Percentiles rank a stretch among this genome's conserved stretches.
phyloP scores from a whole-genome alignment of 2,113 vertebrate genomes.

The Lamprotornis superbus region DNA sequence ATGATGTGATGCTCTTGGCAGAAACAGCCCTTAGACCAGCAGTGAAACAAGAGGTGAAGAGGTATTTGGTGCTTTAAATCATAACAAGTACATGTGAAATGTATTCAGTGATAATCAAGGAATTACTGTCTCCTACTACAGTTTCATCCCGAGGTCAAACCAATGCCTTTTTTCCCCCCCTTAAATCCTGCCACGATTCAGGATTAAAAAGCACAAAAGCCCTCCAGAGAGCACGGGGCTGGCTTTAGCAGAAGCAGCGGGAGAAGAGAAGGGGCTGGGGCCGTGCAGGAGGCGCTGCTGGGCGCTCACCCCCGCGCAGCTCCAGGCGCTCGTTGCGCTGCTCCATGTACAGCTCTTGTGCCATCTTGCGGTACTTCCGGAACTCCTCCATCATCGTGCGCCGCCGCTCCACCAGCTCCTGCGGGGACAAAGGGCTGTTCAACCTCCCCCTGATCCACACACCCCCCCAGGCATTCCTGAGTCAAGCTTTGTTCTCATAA shows the following conservation, averaged over 20 bases:
- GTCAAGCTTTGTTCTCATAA: neutral
- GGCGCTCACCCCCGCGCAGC: slow-evolving; percentile 85
- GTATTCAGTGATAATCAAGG: neutral
- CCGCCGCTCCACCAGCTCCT: slow-evolving; percentile 87
- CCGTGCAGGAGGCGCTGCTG: no score
- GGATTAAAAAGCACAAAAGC: neutral
- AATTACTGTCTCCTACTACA: neutral
- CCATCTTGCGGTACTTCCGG: slow-evolving; percentile 85
- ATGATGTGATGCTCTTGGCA: neutral
- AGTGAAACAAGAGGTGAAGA: neutral
- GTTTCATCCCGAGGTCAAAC: neutral
- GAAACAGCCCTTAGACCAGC: neutral
- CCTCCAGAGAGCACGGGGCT: neutral
- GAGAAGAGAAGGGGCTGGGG: neutral
- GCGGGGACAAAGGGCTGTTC: neutral
- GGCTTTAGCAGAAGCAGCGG: neutral
- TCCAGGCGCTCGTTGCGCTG: slow-evolving; percentile 89
- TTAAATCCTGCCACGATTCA: neutral
- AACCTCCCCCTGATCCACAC: neutral
- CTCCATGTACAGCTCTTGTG: slow-evolving; percentile 82
- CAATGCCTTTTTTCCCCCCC: neutral
- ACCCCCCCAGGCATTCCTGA: accelerated
- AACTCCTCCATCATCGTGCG: slow-evolving; percentile 97
- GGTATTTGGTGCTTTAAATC: neutral
- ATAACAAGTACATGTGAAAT: neutral